These are phyloP conservation scores for Isoperla grammatica DNA, from an alignment of 2,888 invertebrate genomes.

Conservation along the genomic window DNA sequence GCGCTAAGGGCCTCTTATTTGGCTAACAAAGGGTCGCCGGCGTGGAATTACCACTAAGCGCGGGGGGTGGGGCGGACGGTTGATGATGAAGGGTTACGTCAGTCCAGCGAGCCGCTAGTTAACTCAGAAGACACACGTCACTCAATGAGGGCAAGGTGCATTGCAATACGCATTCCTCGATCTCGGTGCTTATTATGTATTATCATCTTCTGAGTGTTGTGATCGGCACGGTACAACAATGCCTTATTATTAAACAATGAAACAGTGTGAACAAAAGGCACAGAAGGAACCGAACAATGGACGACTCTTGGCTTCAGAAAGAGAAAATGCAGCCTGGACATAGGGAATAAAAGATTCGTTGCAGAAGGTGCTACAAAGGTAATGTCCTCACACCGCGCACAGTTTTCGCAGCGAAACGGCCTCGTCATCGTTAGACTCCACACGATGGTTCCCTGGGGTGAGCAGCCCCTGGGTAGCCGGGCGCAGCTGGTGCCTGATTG, in stretches of 20 bases:
- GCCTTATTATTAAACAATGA: slow-evolving; percentile 29
- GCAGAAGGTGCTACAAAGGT: slow-evolving; percentile 4
- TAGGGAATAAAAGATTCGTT: slow-evolving; percentile 15
- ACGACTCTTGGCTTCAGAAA: slow-evolving; percentile 10
- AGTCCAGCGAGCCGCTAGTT: not conserved
- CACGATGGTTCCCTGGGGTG: slow-evolving; percentile 16
- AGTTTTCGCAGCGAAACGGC: slow-evolving; percentile 18
- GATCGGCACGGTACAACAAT: slow-evolving; percentile 20
- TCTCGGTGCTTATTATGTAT: slow-evolving; percentile 13
- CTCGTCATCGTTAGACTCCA: slow-evolving; percentile 23
- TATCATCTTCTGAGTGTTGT: slow-evolving; percentile 12
- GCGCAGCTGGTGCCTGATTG: no score
- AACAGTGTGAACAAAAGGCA: slow-evolving; percentile 22
- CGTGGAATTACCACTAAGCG: slow-evolving; percentile 10
- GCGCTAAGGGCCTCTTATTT: slow-evolving; percentile 26
- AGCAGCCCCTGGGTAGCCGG: not conserved
- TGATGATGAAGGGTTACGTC: not conserved
- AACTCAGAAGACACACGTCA: not conserved
- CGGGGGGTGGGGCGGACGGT: not conserved
- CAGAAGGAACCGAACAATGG: slow-evolving; percentile 15
- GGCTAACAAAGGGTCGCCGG: slow-evolving; percentile 18
- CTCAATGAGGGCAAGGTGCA: slow-evolving; percentile 2
- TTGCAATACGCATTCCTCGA: slow-evolving; percentile 3
- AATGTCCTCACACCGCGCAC: not conserved
- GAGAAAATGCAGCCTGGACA: slow-evolving; percentile 13